Conservation (phyloP, 2,888 invertebrate species). For the Lydus trimaculatus region DNA sequence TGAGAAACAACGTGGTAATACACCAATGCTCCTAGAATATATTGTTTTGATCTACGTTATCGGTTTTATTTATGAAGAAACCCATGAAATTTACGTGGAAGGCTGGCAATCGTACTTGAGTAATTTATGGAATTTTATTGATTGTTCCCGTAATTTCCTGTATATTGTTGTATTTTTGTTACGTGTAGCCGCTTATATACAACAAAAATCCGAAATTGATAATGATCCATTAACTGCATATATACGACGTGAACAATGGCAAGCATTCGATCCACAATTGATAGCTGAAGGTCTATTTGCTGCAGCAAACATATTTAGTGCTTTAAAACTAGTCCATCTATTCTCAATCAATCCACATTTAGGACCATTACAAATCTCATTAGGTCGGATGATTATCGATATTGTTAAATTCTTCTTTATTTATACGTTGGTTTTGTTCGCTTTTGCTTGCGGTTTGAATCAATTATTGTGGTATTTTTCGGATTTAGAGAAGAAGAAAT, state of each 20-base stretch:
- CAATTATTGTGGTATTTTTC: slow-evolving; percentile 94
- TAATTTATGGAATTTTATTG: slow-evolving; percentile 97
- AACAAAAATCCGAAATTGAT: slow-evolving; percentile 75
- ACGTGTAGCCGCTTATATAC: slow-evolving; percentile 75
- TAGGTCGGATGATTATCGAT: slow-evolving; percentile 93
- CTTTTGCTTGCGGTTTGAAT: slow-evolving; percentile 95
- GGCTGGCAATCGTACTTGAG: slow-evolving; percentile 87
- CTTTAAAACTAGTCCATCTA: slow-evolving; percentile 93
- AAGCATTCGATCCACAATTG: slow-evolving; percentile 91
- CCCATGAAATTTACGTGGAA: slow-evolving; percentile 86
- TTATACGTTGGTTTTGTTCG: slow-evolving; percentile 90
- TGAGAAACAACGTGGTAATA: slow-evolving; percentile 80
- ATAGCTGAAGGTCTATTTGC: slow-evolving; percentile 94
- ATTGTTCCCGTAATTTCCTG: slow-evolving; percentile 88
- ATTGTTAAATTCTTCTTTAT: slow-evolving; percentile 97
- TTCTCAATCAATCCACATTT: slow-evolving; percentile 97
- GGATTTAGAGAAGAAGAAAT: slow-evolving; percentile 85
- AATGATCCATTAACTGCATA: slow-evolving; percentile 73
- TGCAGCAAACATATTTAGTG: slow-evolving; percentile 93
- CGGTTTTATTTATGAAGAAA: slow-evolving; percentile 93
- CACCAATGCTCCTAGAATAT: slow-evolving; percentile 84
- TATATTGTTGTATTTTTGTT: slow-evolving; percentile 79
- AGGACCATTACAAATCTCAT: slow-evolving; percentile 91
- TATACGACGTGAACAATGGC: slow-evolving; percentile 86
- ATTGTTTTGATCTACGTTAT: slow-evolving; percentile 85